A percentile compares a stretch with the other conserved stretches of the same genome.
Conservation (phyloP, 2,888 invertebrate species). For the Osedax fenrisi region DNA sequence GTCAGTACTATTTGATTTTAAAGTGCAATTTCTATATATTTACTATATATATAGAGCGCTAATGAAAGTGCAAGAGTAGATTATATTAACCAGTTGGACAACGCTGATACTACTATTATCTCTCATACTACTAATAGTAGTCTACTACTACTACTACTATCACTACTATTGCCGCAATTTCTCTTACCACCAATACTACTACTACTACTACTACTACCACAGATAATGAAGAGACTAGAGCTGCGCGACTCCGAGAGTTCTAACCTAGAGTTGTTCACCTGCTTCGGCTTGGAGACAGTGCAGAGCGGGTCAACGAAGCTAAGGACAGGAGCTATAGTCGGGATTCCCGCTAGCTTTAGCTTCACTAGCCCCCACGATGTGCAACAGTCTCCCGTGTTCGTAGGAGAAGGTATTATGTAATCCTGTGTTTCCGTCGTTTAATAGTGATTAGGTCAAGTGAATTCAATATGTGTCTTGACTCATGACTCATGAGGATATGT, state of each 20-base stretch:
- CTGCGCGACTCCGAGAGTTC: slow-evolving; percentile 24
- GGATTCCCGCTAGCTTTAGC: slow-evolving; percentile 63
- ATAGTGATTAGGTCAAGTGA: no score
- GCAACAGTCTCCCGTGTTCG: background rate
- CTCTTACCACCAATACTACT: no score
- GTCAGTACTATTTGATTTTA: no score
- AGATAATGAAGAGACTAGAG: slow-evolving; percentile 13
- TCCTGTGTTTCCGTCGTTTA: no score
- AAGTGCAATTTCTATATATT: no score
- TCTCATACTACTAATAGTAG: no score
- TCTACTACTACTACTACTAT: background rate
- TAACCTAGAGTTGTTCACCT: slow-evolving; percentile 28
- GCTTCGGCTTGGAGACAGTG: slow-evolving; percentile 53
- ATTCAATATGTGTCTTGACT: no score
- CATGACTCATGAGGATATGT: no score
- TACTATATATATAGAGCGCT: no score
- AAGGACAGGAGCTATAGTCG: slow-evolving; percentile 60
- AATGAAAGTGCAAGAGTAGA: no score
- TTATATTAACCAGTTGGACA: no score
- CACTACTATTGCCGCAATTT: background rate
- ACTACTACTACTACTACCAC: background rate
- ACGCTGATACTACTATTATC: background rate
- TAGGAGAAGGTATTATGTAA: background rate
- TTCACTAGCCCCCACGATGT: slow-evolving; percentile 50
- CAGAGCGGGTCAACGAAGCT: slow-evolving; percentile 57